phyloP scores from a whole-genome alignment of 2,888 invertebrate genomes.

The Hyposoter dolosus region DNA sequence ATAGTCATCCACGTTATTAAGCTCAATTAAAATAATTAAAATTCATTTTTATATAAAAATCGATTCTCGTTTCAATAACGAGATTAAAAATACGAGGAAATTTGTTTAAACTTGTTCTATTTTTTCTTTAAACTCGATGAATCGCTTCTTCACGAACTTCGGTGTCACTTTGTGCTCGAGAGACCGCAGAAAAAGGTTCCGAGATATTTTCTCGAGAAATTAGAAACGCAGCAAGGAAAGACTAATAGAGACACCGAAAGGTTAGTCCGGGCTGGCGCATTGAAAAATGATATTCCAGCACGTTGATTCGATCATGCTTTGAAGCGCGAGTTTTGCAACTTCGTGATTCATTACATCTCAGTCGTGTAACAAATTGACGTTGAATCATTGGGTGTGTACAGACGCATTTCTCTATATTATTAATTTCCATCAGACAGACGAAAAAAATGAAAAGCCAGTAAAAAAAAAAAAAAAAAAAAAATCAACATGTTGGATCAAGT shows the following conservation, averaged over 20 bases:
- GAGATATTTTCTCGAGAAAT: slow-evolving; percentile 20
- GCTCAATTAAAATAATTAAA: neutral
- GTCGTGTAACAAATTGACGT: slow-evolving; percentile 37
- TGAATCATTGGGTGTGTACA: slow-evolving; percentile 48
- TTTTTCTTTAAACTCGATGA: neutral
- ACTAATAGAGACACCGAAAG: slow-evolving; percentile 52
- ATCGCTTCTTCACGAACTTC: too few relatives aligned
- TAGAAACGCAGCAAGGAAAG: neutral
- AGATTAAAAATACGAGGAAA: neutral
- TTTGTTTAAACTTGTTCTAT: neutral
- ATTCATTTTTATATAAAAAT: neutral
- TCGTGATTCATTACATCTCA: slow-evolving; percentile 56
- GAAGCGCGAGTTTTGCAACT: slow-evolving; percentile 54
- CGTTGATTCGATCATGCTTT: slow-evolving; percentile 52
- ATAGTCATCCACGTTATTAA: neutral
- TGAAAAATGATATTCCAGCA: slow-evolving; percentile 57
- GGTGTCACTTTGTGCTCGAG: neutral
- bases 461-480: neutral
- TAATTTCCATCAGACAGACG: neutral
- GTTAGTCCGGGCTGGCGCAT: slow-evolving; percentile 49
- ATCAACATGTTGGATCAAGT: slow-evolving; percentile 21
- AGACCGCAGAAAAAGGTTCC: slow-evolving; percentile 1
- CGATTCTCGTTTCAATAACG: neutral
- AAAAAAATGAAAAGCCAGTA: neutral
- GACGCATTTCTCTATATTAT: slow-evolving; percentile 43